A percentile compares a stretch with the other conserved stretches of the same genome.
These are phyloP conservation scores for Erannis defoliaria DNA, from an alignment of 2,888 invertebrate genomes.

Conservation along the genomic window DNA sequence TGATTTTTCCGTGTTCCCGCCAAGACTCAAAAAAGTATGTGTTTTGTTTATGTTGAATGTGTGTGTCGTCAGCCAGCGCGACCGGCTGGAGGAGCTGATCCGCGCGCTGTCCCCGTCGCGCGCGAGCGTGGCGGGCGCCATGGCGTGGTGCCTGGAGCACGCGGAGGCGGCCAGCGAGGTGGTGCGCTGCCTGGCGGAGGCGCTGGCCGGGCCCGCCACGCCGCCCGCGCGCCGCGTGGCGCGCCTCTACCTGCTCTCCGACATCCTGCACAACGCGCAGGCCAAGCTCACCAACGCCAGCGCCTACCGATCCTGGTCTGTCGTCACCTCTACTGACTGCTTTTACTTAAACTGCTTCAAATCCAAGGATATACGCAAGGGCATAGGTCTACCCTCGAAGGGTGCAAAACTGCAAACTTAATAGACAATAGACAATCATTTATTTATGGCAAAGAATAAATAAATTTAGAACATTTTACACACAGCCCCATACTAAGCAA, in stretches of 20 bases:
- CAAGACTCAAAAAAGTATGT: neutral
- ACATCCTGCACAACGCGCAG: constrained; percentile 98
- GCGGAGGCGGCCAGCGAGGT: constrained; percentile 98
- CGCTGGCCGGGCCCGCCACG: constrained; percentile 92
- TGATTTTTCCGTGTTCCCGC: neutral
- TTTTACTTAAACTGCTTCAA: too few relatives aligned
- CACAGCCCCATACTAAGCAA: too few relatives aligned
- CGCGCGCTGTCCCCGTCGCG: constrained; percentile 94
- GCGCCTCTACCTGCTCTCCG: constrained; percentile 97
- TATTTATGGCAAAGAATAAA: too few relatives aligned
- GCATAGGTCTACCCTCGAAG: too few relatives aligned
- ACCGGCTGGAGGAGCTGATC: constrained; percentile 96
- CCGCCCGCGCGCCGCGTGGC: constrained; percentile 95
- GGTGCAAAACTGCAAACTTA: too few relatives aligned
- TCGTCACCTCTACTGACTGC: too few relatives aligned
- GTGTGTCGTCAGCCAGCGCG: constrained; percentile 90
- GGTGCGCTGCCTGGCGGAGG: constrained; percentile 95
- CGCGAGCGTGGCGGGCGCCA: constrained; percentile 95
- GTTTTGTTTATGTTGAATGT: neutral
- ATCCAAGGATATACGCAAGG: too few relatives aligned
- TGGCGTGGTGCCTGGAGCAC: constrained; percentile 99
- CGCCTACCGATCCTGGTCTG: constrained; percentile 93
- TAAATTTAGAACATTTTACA: too few relatives aligned
- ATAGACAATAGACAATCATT: too few relatives aligned
- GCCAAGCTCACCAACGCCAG: constrained; percentile 98